These are phyloP conservation scores for Anthopleura xanthogrammica DNA, from an alignment of 92 coral and sea anemone species.

Conservation along the genomic window DNA sequence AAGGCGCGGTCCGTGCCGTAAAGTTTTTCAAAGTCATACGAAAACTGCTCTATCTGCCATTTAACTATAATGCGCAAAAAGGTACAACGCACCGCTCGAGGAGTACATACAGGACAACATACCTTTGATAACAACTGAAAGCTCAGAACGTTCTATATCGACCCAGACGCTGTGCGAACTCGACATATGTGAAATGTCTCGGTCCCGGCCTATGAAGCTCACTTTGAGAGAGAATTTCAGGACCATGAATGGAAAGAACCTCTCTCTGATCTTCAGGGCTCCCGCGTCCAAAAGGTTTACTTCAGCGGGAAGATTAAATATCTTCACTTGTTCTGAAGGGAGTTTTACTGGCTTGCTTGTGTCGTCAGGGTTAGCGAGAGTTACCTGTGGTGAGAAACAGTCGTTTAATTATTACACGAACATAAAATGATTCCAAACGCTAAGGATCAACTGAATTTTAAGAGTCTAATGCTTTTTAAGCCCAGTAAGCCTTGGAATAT, in stretches of 20 bases:
- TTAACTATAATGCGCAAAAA: no score
- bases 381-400: conserved; percentile 11
- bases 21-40: no score
- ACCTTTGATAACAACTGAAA: conserved; percentile 82
- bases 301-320: conserved; percentile 37
- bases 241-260: conserved; percentile 64
- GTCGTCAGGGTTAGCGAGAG: conserved; percentile 40
- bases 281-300: conserved; percentile 38
- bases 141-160: conserved; percentile 72
- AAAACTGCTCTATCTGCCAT: no score
- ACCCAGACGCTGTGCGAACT: conserved; percentile 67
- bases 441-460: no score
- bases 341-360: conserved; percentile 48
- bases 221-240: conserved; percentile 67
- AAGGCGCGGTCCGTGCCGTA: no score
- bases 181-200: conserved; percentile 64
- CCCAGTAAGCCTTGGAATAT: neutral
- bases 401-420: neutral
- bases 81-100: neutral
- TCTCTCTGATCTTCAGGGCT: conserved; percentile 50
- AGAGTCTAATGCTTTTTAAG: no score
- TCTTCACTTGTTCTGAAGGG: conserved; percentile 33
- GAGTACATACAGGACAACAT: neutral
- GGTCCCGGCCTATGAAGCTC: conserved; percentile 64
- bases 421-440: no score